Evolutionary conservation across 2,797 vertebrate genomes (phyloP).

Genomic region (Columba guinea): DNA sequence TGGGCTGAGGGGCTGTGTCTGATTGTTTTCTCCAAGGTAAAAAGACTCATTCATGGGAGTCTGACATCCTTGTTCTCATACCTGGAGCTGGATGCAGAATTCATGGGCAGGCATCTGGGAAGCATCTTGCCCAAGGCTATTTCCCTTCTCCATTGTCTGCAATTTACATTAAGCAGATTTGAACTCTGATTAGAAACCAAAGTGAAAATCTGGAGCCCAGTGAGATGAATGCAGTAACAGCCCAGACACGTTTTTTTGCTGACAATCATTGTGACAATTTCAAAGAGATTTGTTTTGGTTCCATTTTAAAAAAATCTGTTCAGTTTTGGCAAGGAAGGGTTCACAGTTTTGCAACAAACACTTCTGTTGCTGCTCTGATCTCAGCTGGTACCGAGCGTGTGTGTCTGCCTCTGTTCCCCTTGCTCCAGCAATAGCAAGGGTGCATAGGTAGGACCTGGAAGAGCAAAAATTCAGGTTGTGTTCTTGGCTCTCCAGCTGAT

Average conservation of each 20-base stretch:
- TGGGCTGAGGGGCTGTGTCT: not conserved
- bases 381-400: not conserved
- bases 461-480: not conserved
- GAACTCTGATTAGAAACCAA: not conserved
- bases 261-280: not conserved
- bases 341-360: not conserved
- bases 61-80: not conserved
- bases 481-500: not conserved
- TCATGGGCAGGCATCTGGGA: not conserved
- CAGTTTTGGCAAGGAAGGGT: not conserved
- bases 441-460: not conserved
- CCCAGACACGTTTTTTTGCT: not conserved
- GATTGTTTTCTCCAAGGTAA: not conserved
- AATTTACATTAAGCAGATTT: not conserved
- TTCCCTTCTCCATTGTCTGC: not conserved
- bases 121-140: not conserved
- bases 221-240: not conserved
- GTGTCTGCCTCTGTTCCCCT: not conserved
- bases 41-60: not conserved
- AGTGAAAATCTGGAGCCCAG: not conserved
- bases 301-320: not conserved
- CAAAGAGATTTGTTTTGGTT: not conserved
- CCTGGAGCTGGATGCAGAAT: not conserved
- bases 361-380: not conserved
- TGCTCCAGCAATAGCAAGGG: not conserved